These are phyloP conservation scores for Lepeophtheirus nordmannii DNA, from an alignment of 2,888 invertebrate species.

Conservation along the genomic window DNA sequence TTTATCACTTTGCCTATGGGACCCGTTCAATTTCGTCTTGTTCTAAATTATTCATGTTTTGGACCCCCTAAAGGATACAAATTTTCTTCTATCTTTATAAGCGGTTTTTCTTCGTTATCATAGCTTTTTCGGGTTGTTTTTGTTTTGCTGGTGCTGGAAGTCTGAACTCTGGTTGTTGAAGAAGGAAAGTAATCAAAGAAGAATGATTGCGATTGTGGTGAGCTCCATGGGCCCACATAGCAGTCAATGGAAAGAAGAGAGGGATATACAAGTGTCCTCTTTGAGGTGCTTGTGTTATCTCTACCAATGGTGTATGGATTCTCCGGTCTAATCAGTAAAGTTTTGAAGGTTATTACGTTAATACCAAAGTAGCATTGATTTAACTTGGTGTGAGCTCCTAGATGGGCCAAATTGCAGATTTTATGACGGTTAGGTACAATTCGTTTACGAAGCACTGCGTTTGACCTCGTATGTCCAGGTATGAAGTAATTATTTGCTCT, in stretches of 20 bases:
- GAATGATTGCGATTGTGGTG: not conserved
- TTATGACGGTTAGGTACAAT: not conserved
- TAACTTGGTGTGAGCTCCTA: not conserved
- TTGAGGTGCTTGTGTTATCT: not conserved
- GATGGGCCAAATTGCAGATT: not conserved
- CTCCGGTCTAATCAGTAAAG: not conserved
- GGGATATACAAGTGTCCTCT: not conserved
- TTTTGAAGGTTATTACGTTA: not conserved
- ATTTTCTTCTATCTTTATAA: no score
- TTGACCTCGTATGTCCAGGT: not conserved
- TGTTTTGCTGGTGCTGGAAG: constrained; percentile 5
- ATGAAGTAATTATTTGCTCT: no score
- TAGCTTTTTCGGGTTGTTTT: not conserved
- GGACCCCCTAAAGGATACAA: no score
- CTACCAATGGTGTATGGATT: not conserved
- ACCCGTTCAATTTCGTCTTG: no score
- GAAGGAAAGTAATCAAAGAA: constrained; percentile 6
- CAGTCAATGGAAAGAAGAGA: not conserved
- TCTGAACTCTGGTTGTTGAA: not conserved
- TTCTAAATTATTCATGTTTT: no score
- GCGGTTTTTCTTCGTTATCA: not conserved
- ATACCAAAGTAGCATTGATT: not conserved
- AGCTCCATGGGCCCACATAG: not conserved
- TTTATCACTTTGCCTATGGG: no score
- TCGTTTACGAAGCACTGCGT: not conserved